phyloP scores from a whole-genome alignment of 2,797 vertebrate genomes.

The Dromococcyx pavoninus region DNA sequence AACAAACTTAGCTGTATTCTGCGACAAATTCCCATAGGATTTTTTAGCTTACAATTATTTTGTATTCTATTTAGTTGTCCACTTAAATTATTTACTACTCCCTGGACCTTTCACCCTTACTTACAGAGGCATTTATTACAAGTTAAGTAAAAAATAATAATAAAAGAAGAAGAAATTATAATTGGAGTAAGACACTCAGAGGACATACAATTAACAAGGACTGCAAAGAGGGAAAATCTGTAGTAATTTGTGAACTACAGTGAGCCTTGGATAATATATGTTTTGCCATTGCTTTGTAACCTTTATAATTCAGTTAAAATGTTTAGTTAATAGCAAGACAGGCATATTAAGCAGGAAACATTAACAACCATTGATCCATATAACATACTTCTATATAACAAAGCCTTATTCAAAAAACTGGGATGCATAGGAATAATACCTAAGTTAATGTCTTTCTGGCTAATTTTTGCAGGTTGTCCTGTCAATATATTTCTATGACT shows the following conservation, averaged over 20 bases:
- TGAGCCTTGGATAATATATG: not conserved
- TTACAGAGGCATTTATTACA: not conserved
- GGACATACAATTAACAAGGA: not conserved
- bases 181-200: not conserved
- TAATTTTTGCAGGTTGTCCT: not conserved
- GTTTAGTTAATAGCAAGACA: not conserved
- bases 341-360: not conserved
- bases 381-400: not conserved
- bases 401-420: not conserved
- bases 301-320: not conserved
- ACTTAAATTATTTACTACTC: not conserved
- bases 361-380: not conserved
- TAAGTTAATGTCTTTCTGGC: not conserved
- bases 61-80: not conserved
- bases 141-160: not conserved
- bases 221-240: not conserved
- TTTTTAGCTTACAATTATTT: not conserved
- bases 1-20: not conserved
- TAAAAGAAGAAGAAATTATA: not conserved
- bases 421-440: not conserved
- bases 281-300: not conserved
- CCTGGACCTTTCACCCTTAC: not conserved
- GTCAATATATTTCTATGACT: not conserved
- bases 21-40: not conserved
- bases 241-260: not conserved